Base-by-base conservation (phyloP, 2,888 invertebrate genomes). In the Volucella inanis region DNA sequence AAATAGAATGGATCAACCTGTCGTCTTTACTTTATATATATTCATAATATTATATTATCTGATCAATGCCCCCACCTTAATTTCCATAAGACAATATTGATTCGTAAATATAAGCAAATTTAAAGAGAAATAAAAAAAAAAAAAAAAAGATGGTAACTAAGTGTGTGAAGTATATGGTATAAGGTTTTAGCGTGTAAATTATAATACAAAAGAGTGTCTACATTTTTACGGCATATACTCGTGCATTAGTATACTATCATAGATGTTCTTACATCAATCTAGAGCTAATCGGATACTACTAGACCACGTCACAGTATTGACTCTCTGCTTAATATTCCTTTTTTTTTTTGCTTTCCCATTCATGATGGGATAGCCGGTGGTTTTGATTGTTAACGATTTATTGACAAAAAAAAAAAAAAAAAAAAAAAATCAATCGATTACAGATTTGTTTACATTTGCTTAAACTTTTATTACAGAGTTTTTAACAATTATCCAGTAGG, bases 11-110 rank as follows among this genome's bases (percentile, higher is more conserved):
- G 88, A 87, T 81, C 87, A 88, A 87, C 85, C 83, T 88, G 88
- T 88, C 88, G 90, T 89, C 89, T 90, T 90, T 91, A 90, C 91
- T 90, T 91, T 91, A 89, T 91, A 91, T 91, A 89, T 90, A 88
- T 86, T 89, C 88, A 88, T 70, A 65, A 79, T 71, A 49, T 67
- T 71, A 67, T 79, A 79, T 84, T 75, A 84, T 75, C 71, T 84
- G 79, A 79, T 84, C 84, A 84, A 79, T 84, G 84, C 84, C 79
- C 84, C 84, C 84, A 76, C 79, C 71, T 79, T 84, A 68, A 84
- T 84, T 84, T 79, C 71, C 84, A 84, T 84, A 84, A 84, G 80
- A 55, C 70, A 76, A 80, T 79, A 79, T 84, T 75, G 79, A 84
- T 75, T 70, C 62, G 77, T 77, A 31, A 6, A 31, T 31, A 68